Evolutionary conservation across 2,113 vertebrate species (phyloP), one percentile per base, ranked within the genome.

Genomic region (Eurypyga helias): DNA sequence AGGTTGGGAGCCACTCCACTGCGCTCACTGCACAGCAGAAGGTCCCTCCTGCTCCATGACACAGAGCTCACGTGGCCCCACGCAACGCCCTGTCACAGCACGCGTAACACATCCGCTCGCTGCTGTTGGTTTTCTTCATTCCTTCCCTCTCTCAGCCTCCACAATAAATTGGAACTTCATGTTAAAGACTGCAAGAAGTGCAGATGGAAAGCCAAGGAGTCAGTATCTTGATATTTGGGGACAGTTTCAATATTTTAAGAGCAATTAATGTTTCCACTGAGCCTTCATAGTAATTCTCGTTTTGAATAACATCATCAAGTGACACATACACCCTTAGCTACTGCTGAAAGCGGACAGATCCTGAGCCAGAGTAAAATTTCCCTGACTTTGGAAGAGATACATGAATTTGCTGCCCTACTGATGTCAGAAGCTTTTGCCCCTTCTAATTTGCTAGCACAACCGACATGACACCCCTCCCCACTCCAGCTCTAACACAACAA

Each of bases 241-340:
- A 64, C 61, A 81, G 28, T 46, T 95, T 84, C 57, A 91, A 17
- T 87, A 76, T 89, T 95, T 89, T 76, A 95, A 82, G 73, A 89
- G 52, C 49, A 76, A 79, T 87, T 87, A 69, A 89, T 54, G 33
- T 65, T 92, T 87, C 83, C n/a, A 79, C 36, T 38, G 36, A 93
- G n/a, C 17, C 41, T 61, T 89, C 19, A 25, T 19, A 71, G 65
- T 78, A 69, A 89, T 87, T 75, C 86, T 48, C 51, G 67, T 90
- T 87, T 71, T 91, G 34, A 89, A 51, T 48, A 87, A 67, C 20
- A n/a, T n/a, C 72, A 82, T 82, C 52, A 89, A 92, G 31, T 57
- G 61, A 52, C 65, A 80, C 34, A 72, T 36, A 34, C 49, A 64
- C 26, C 1, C 1, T 71, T 23, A 5, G 26, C 57, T 84, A 20